Evolutionary conservation across 2,888 invertebrate genomes (phyloP).

Genomic region (Calameuta filiformis): DNA sequence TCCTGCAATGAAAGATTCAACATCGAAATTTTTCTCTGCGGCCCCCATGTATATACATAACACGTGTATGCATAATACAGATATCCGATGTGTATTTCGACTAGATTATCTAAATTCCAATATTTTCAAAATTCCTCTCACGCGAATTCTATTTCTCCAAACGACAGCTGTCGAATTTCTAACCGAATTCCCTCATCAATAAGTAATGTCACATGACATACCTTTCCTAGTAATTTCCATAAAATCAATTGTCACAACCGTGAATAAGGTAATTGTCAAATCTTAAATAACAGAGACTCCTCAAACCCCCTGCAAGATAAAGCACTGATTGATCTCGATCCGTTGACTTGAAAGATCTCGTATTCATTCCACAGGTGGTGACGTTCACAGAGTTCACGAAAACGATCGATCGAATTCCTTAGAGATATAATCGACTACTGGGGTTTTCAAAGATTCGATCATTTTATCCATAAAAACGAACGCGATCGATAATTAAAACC

Average conservation of each 20-base stretch:
- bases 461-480: neutral
- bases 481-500: neutral
- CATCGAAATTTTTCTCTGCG: neutral
- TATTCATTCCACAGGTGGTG: neutral
- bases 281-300: neutral
- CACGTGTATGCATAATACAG: neutral
- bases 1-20: conserved; percentile 70
- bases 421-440: neutral
- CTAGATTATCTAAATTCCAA: neutral
- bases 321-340: neutral
- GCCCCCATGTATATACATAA: neutral
- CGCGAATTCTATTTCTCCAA: neutral
- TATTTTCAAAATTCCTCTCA: neutral
- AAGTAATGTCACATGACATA: neutral
- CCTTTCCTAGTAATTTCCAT: neutral
- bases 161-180: neutral
- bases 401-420: neutral
- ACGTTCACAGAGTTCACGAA: neutral
- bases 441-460: neutral
- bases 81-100: neutral
- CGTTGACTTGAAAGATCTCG: neutral
- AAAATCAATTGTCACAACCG: neutral
- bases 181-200: neutral
- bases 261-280: neutral
- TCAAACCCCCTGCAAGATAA: neutral